These are phyloP conservation scores for Trichonephila clavata DNA, from an alignment of 1,140 invertebrate genomes.

Conservation along the genomic window DNA sequence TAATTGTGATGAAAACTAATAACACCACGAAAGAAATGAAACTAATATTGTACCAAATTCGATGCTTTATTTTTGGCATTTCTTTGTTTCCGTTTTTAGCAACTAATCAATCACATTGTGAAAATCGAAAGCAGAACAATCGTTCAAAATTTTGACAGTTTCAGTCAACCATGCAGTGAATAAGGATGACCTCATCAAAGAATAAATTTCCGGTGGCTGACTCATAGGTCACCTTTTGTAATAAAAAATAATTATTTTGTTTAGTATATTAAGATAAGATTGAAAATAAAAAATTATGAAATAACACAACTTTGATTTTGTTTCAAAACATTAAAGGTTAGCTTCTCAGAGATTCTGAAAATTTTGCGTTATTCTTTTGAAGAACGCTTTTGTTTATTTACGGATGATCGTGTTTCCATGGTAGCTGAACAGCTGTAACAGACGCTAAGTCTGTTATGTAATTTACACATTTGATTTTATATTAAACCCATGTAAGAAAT, in stretches of 20 bases:
- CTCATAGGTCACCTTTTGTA: background rate
- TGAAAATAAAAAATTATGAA: too few species aligned
- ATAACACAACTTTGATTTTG: too few species aligned
- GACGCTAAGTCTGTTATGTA: slow-evolving; percentile 7
- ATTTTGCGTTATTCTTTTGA: background rate
- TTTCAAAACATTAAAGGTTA: too few species aligned
- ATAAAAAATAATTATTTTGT: background rate
- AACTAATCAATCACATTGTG: background rate
- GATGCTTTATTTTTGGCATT: slow-evolving; percentile 39
- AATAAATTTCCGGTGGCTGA: slow-evolving; percentile 34
- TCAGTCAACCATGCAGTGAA: slow-evolving; percentile 44
- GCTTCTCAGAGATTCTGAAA: background rate
- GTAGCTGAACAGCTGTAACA: background rate
- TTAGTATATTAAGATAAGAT: background rate
- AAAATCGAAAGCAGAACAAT: background rate
- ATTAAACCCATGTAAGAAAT: background rate
- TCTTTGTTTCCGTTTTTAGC: background rate
- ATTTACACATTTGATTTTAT: background rate
- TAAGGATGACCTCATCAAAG: background rate
- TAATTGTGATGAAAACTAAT: background rate
- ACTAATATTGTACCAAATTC: slow-evolving; percentile 12
- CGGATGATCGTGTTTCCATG: background rate
- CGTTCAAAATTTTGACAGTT: background rate
- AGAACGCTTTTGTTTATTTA: too few species aligned
- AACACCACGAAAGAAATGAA: background rate